Evolutionary conservation across 2,888 invertebrate genomes (phyloP).

Genomic region (Hetaerina titia): DNA sequence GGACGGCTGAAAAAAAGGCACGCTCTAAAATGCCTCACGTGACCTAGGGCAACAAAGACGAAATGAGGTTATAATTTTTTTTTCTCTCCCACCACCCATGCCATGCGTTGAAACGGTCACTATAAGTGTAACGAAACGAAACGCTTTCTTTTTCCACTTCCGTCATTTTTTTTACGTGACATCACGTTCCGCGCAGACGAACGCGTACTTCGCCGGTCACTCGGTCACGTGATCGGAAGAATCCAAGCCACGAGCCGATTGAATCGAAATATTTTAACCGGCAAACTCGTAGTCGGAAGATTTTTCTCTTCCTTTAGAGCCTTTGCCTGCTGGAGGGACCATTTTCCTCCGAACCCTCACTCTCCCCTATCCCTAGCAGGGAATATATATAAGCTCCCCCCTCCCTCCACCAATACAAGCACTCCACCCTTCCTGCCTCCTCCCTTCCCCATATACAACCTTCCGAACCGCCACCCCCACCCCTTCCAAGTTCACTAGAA

Average conservation of each 20-base stretch:
- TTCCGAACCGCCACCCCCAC: neutral
- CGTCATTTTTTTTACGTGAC: neutral
- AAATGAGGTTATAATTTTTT: conserved; percentile 1
- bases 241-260: neutral
- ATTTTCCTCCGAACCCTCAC: neutral
- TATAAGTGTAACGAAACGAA: neutral
- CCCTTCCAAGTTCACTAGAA: neutral
- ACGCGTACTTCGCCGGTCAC: neutral
- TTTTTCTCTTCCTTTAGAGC: neutral
- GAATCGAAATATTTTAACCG: neutral
- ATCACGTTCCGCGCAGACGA: neutral
- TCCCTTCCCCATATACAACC: neutral
- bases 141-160: neutral
- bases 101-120: neutral
- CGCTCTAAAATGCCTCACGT: neutral
- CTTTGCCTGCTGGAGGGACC: neutral
- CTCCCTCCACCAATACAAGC: neutral
- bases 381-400: neutral
- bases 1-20: neutral
- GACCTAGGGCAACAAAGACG: neutral
- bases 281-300: neutral
- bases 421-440: neutral
- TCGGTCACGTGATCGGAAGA: neutral
- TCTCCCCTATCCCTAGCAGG: neutral
- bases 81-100: neutral